Conservation (phyloP, 92 coral and sea anemone genomes). For the Actinostola sp. region DNA sequence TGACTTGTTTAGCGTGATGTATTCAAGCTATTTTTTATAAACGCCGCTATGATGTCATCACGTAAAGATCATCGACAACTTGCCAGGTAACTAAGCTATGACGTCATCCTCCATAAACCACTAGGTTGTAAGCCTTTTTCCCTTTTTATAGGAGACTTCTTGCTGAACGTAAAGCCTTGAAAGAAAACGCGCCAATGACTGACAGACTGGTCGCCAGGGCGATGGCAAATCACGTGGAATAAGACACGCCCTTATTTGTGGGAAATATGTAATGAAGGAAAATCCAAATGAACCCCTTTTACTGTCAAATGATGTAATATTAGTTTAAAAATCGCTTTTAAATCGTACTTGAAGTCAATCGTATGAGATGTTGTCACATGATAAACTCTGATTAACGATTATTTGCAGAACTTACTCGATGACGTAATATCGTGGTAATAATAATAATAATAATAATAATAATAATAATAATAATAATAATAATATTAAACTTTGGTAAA, state of each 20-base stretch:
- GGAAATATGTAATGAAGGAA: background rate
- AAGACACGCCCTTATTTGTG: background rate
- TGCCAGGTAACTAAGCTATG: slow-evolving; percentile 16
- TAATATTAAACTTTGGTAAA: too few relatives aligned
- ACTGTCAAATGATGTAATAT: too few relatives aligned
- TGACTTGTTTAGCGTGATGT: slow-evolving; percentile 72
- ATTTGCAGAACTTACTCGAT: too few relatives aligned
- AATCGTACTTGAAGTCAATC: too few relatives aligned
- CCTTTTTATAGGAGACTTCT: slow-evolving; percentile 60
- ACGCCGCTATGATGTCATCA: slow-evolving; percentile 72
- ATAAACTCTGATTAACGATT: too few relatives aligned
- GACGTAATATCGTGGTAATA: too few relatives aligned
- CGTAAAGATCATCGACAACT: slow-evolving; percentile 38
- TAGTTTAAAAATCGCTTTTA: too few relatives aligned
- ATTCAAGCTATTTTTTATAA: slow-evolving; percentile 69
- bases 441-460: too few relatives aligned
- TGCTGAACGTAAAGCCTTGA: slow-evolving; percentile 80
- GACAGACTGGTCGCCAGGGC: slow-evolving; percentile 83
- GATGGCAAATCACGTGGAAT: slow-evolving; percentile 73
- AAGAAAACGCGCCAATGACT: slow-evolving; percentile 83
- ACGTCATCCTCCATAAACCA: too few relatives aligned
- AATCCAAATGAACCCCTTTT: background rate
- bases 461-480: too few relatives aligned
- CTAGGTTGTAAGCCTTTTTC: background rate
- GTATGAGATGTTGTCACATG: too few relatives aligned